phyloP scores from a whole-genome alignment of 2,888 invertebrate species.

The Drepana falcataria region DNA sequence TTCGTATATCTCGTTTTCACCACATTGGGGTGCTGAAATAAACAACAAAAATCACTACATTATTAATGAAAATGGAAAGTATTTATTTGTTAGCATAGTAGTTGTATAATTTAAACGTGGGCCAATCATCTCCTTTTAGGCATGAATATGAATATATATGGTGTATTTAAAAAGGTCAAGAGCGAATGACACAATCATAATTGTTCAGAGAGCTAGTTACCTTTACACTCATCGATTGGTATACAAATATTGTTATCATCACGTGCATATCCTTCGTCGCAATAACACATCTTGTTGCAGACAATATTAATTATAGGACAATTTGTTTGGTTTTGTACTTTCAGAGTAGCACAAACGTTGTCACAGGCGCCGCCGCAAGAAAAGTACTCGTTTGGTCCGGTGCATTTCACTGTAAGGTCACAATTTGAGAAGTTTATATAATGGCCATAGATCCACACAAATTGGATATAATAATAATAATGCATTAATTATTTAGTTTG shows the following conservation, averaged over 20 bases:
- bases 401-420: not conserved
- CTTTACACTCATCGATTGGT: slow-evolving; percentile 14
- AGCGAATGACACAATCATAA: no score
- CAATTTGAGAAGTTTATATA: no score
- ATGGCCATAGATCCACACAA: no score
- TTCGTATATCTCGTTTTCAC: slow-evolving; percentile 9
- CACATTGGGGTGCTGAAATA: slow-evolving; percentile 8
- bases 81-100: no score
- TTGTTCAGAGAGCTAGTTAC: not conserved
- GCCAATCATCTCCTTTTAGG: no score
- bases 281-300: slow-evolving; percentile 39
- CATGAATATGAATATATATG: no score
- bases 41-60: not conserved
- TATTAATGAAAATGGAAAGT: not conserved
- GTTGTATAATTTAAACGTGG: no score
- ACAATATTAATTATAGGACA: slow-evolving; percentile 33
- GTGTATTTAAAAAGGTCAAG: no score
- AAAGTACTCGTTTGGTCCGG: slow-evolving; percentile 23
- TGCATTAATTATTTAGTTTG: no score
- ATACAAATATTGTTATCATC: slow-evolving; percentile 29
- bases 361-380: slow-evolving; percentile 37
- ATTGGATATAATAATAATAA: no score
- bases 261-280: slow-evolving; percentile 35
- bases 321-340: slow-evolving; percentile 19
- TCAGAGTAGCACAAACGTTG: slow-evolving; percentile 29